Base-by-base conservation (phyloP, 2,888 invertebrate genomes). In the Abrostola tripartita region DNA sequence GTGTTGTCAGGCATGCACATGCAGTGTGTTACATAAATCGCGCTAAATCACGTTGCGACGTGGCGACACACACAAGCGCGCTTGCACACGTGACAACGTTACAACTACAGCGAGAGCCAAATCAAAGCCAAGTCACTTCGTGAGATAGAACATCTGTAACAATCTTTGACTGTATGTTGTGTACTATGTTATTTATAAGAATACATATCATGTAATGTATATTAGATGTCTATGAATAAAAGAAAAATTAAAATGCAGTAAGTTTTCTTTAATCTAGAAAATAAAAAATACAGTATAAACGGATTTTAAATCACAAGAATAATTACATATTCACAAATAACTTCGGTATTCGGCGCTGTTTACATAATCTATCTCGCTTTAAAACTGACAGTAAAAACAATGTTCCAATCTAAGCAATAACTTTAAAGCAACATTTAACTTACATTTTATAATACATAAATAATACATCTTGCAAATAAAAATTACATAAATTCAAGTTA, bases 261-360 rank as follows among this genome's bases (percentile, higher is more conserved):
- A 93, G 91, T 93, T 93, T 91, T 93, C 90, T 94, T 94, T 94
- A 94, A 93, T 94, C 93, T 94, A 93, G 91, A 93, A 94, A 94
- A 94, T 94, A 93, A 94, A 92, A 94, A 94, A 94, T 92, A 93
- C 91, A 92, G 92, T 93, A 94, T 90, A 93, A 94, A 92, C 92
- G 93, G 93, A 94, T 93, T 93, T 93, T 90, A 92, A 93, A 94
- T 93, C 92, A 94, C 92, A 93, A 93, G 93, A 92, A 92, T 93
- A 94, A 94, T 94, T 94, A 94, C 94, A 95, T 95, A 94, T 94
- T 94, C 94, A 95, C 94, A 95, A 92, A 91, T 91, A 93, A 92
- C 93, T 86, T 90, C 86, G 87, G 88, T 89, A 87, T 85, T 88
- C 87, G 87, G 88, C 85, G 81, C 75, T 84, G 89, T 90, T 89